Evolutionary conservation across 1,140 invertebrate species (phyloP).

Genomic region (Coenobita brevimanus): DNA sequence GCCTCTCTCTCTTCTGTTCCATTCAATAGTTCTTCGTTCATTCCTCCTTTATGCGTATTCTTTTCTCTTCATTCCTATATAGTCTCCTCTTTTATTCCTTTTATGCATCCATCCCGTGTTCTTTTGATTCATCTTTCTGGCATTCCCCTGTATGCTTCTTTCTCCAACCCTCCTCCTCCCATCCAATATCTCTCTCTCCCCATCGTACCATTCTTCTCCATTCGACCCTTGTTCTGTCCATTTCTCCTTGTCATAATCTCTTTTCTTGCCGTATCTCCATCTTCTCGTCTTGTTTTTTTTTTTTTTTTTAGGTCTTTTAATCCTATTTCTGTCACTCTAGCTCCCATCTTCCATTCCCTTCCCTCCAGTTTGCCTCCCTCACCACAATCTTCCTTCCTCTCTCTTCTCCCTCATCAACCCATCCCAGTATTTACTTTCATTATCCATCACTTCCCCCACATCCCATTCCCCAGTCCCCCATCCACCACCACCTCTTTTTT

Average conservation of each 20-base stretch:
- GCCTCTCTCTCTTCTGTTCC: not conserved
- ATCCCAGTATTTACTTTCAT: no score
- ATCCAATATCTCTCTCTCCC: not conserved
- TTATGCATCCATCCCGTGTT: not conserved
- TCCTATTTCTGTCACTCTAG: not conserved
- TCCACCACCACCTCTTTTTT: no score
- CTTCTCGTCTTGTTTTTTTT: not conserved
- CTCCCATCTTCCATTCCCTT: not conserved
- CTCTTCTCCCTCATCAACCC: no score
- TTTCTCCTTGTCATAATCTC: no score
- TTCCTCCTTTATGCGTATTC: not conserved
- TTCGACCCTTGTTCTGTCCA: not conserved
- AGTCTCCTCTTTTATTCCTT: not conserved
- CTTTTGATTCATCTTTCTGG: not conserved
- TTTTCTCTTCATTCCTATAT: not conserved
- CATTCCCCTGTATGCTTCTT: not conserved
- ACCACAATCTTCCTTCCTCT: no score
- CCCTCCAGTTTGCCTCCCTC: not conserved
- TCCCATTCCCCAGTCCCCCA: no score
- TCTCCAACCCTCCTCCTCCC: not conserved
- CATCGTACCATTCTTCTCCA: not conserved
- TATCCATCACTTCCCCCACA: no score
- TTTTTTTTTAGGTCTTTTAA: not conserved
- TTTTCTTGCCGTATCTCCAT: not conserved
- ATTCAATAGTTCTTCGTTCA: not conserved